Percentiles rank a stretch among this genome's conserved stretches.
Conservation (phyloP, 2,888 invertebrate genomes). For the Ochropleura plecta region DNA sequence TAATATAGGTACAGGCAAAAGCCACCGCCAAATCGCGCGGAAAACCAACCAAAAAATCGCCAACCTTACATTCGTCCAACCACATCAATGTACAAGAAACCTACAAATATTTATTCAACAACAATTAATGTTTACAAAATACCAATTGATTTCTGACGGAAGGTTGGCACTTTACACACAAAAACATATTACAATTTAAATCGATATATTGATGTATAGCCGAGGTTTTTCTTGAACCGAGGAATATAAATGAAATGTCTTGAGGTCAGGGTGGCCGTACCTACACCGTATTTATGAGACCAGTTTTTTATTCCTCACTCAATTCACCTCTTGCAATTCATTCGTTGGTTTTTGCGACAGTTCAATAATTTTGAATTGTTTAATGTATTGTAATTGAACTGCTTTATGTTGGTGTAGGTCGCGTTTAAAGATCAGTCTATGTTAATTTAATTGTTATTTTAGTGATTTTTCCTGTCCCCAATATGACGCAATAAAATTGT, state of each 20-base stretch:
- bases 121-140: slow-evolving; percentile 74
- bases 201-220: slow-evolving; percentile 72
- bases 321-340: slow-evolving; percentile 61
- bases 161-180: slow-evolving; percentile 67
- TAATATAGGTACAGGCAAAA: slow-evolving; percentile 12
- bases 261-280: slow-evolving; percentile 71
- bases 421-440: slow-evolving; percentile 31
- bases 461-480: neutral
- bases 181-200: slow-evolving; percentile 79
- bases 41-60: slow-evolving; percentile 17
- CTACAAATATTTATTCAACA: slow-evolving; percentile 56
- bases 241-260: slow-evolving; percentile 72
- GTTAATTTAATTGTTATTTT: neutral
- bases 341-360: slow-evolving; percentile 59
- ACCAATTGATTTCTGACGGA: slow-evolving; percentile 74
- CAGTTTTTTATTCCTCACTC: slow-evolving; percentile 68
- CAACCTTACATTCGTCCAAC: neutral
- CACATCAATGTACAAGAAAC: slow-evolving; percentile 22
- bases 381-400: slow-evolving; percentile 43
- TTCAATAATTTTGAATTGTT: slow-evolving; percentile 62
- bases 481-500: neutral
- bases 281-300: slow-evolving; percentile 65
- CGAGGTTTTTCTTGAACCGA: slow-evolving; percentile 67
- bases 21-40: neutral
- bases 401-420: slow-evolving; percentile 38